phyloP scores from a whole-genome alignment of 2,888 invertebrate species.

The Zygaena filipendulae region DNA sequence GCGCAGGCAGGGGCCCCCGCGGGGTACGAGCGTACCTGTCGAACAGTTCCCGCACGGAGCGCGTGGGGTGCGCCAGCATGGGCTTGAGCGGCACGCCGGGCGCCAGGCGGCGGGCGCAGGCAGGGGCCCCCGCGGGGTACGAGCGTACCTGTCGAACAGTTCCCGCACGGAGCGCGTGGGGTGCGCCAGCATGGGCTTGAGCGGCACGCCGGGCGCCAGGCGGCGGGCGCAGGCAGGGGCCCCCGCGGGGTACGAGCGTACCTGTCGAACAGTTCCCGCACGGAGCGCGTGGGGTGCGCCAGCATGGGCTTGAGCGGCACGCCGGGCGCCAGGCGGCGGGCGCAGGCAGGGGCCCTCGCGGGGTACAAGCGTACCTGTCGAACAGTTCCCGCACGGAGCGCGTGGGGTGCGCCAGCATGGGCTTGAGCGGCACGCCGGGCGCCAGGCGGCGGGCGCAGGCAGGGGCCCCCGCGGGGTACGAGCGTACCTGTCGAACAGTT shows the following conservation, averaged over 20 bases:
- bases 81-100: slow-evolving; percentile 97
- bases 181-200: slow-evolving; percentile 99
- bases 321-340: slow-evolving; percentile 92
- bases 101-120: slow-evolving; percentile 89
- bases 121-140: no score
- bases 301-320: slow-evolving; percentile 98
- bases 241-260: no score
- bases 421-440: slow-evolving; percentile 95
- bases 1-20: no score
- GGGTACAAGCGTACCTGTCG: no score
- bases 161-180: slow-evolving; percentile 95
- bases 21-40: no score
- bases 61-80: slow-evolving; percentile 98
- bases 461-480: no score
- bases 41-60: slow-evolving; percentile 90
- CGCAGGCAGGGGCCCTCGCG: no score
- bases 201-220: slow-evolving; percentile 94
- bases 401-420: slow-evolving; percentile 99
- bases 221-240: no score
- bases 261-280: slow-evolving; percentile 86
- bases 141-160: slow-evolving; percentile 81
- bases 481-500: slow-evolving; percentile 84
- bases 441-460: slow-evolving; percentile 89
- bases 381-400: slow-evolving; percentile 92
- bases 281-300: slow-evolving; percentile 96